These are phyloP conservation scores for Carcina quercana DNA, from an alignment of 2,888 invertebrate genomes.

Conservation along the genomic window DNA sequence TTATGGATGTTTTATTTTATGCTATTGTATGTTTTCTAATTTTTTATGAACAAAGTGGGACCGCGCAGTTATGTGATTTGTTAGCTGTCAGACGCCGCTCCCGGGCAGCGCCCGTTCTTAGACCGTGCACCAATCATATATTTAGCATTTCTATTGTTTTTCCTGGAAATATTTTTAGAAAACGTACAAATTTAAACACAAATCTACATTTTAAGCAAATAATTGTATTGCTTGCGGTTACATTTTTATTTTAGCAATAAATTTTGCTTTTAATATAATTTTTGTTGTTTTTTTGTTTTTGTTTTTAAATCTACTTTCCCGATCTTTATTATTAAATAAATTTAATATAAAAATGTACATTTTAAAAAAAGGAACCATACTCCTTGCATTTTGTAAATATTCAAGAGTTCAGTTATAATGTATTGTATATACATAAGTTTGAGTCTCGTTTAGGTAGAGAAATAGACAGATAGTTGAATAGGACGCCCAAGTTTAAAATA, in stretches of 20 bases:
- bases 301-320: slow-evolving; percentile 32
- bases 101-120: slow-evolving; percentile 1
- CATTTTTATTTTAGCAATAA: slow-evolving; percentile 73
- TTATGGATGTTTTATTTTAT: slow-evolving; percentile 70
- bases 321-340: slow-evolving; percentile 30
- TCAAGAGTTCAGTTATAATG: slow-evolving; percentile 37
- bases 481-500: slow-evolving; percentile 29
- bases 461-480: slow-evolving; percentile 35
- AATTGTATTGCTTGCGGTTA: slow-evolving; percentile 67
- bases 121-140: slow-evolving; percentile 2
- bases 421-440: slow-evolving; percentile 26
- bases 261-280: slow-evolving; percentile 68
- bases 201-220: slow-evolving; percentile 52
- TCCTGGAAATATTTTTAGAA: slow-evolving; percentile 47
- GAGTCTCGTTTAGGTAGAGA: slow-evolving; percentile 12
- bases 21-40: slow-evolving; percentile 61
- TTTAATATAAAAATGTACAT: slow-evolving; percentile 47
- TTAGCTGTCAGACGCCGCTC: slow-evolving; percentile 23
- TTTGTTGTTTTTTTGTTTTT: slow-evolving; percentile 53
- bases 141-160: slow-evolving; percentile 17
- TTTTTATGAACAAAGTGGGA: slow-evolving; percentile 41
- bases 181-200: slow-evolving; percentile 65
- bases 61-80: slow-evolving; percentile 53
- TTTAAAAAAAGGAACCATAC: slow-evolving; percentile 69
- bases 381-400: slow-evolving; percentile 71